Evolutionary conservation across 2,113 vertebrate species (phyloP).

Genomic region (Tupaia chinensis): DNA sequence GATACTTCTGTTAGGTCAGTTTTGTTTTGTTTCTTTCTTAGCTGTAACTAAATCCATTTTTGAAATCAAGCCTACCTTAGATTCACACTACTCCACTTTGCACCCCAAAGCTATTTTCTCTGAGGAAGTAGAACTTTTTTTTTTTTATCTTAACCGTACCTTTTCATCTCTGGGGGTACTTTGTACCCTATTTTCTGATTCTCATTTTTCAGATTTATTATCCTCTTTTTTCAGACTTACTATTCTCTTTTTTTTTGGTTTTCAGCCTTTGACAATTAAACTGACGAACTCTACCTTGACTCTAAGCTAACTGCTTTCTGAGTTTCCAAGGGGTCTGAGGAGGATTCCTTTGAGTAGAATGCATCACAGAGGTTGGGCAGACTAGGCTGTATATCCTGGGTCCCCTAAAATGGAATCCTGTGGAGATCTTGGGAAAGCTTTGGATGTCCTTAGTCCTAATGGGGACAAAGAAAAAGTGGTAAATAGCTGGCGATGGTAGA

Average conservation of each 20-base stretch:
- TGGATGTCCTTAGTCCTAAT: not conserved
- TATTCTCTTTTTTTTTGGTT: not conserved
- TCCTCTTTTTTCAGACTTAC: not conserved
- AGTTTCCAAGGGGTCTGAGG: not conserved
- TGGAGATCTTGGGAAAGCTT: not conserved
- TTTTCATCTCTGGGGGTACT: not conserved
- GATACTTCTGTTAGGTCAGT: not conserved
- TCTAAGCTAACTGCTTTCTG: not conserved
- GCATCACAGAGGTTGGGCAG: not conserved
- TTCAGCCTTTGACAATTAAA: not conserved
- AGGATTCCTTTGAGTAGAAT: not conserved
- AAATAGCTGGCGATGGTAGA: not conserved
- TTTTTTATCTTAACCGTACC: not conserved
- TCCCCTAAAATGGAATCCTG: not conserved
- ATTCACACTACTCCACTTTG: not conserved
- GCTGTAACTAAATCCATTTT: not conserved
- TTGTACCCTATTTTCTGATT: slow-evolving; percentile 10
- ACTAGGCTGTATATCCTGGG: not conserved
- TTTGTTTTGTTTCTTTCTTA: not conserved
- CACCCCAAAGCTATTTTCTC: not conserved
- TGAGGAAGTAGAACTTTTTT: not conserved
- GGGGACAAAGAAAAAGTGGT: not conserved
- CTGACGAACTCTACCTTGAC: not conserved
- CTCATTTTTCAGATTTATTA: not conserved
- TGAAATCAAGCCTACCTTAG: not conserved